A percentile compares a stretch with the other conserved stretches of the same genome.
Conservation (phyloP, 53 echinoderm and acorn worm genomes). For the Hippasteria phrygiana region DNA sequence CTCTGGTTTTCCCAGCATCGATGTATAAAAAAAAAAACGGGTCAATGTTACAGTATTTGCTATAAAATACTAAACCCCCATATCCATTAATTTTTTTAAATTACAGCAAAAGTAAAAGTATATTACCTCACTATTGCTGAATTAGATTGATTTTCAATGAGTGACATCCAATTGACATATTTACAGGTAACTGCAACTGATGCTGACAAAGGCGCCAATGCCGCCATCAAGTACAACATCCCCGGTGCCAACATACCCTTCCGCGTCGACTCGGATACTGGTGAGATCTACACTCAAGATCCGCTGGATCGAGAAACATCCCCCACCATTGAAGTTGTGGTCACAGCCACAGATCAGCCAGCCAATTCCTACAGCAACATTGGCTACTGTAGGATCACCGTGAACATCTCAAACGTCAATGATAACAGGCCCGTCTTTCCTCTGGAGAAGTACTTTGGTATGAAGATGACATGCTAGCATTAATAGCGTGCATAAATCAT, state of each 20-base stretch:
- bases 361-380: conserved; percentile 64
- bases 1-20: no score
- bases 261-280: conserved; percentile 68
- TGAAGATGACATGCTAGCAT: no score
- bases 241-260: conserved; percentile 69
- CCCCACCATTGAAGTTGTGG: conserved; percentile 64
- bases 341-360: conserved; percentile 76
- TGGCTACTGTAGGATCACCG: conserved; percentile 83
- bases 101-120: no score
- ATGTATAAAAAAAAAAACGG: no score
- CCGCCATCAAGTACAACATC: conserved; percentile 74
- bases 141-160: no score
- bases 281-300: conserved; percentile 66
- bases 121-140: no score
- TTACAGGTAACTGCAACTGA: conserved; percentile 86
- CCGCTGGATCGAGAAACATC: conserved; percentile 72
- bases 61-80: no score
- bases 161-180: neutral
- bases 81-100: no score
- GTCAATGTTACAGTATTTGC: no score
- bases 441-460: conserved; percentile 67
- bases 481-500: no score
- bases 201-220: conserved; percentile 86
- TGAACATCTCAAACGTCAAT: conserved; percentile 77
- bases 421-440: conserved; percentile 79